Percentiles rank a stretch among this genome's conserved stretches.
Evolutionary conservation across 30 jellyfish, hydroid and myxozoan species (phyloP).

Genomic region (Aurelia aurita): DNA sequence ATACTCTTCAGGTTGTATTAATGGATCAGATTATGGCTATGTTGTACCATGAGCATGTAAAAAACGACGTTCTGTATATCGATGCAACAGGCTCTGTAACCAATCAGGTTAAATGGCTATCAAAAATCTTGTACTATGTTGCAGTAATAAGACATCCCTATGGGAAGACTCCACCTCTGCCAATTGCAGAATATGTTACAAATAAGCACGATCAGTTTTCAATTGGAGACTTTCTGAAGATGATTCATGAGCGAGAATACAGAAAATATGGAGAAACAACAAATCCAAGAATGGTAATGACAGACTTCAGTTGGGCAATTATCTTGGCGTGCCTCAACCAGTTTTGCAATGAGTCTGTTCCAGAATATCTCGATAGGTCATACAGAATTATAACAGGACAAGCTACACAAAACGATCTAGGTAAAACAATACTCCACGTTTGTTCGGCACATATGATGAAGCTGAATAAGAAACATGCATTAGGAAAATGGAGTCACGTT

Average conservation of each 20-base stretch:
- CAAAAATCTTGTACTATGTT: constrained; percentile 23
- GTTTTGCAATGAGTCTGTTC: constrained; percentile 12
- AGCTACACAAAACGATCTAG: neutral
- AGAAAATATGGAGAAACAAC: neutral
- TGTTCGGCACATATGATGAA: constrained; percentile 42
- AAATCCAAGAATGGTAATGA: constrained; percentile 23
- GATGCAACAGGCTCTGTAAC: constrained; percentile 54
- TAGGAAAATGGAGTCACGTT: neutral
- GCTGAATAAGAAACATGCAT: constrained; percentile 7
- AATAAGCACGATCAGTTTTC: constrained; percentile 39
- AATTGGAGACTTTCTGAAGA: constrained; percentile 5
- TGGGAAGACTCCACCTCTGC: constrained; percentile 51
- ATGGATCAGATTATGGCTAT: constrained; percentile 16
- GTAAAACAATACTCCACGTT: constrained; percentile 3
- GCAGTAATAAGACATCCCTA: constrained; percentile 50
- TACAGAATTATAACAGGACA: constrained; percentile 15
- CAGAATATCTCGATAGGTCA: constrained; percentile 4
- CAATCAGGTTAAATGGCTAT: constrained; percentile 9
- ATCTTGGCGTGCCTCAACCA: constrained; percentile 37
- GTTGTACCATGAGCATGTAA: constrained; percentile 25
- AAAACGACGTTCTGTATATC: constrained; percentile 25
- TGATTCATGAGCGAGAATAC: constrained; percentile 25
- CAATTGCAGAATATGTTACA: constrained; percentile 33
- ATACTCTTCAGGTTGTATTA: neutral
- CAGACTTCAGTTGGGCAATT: constrained; percentile 28